phyloP scores from a whole-genome alignment of 1,140 invertebrate species.

The Teleopsis dalmanni region DNA sequence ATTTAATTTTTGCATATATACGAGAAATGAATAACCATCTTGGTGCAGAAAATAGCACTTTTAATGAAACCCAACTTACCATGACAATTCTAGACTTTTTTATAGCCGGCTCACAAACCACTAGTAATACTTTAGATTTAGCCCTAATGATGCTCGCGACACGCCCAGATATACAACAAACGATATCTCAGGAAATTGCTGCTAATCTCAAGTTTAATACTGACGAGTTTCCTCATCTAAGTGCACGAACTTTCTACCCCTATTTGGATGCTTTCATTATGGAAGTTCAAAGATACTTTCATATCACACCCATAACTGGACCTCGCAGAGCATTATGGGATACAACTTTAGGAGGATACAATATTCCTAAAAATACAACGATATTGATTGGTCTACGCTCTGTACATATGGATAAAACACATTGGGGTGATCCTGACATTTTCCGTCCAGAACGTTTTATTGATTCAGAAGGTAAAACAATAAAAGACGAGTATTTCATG shows the following conservation, averaged over 20 bases:
- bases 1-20: slow-evolving; percentile 69
- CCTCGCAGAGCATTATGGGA: slow-evolving; percentile 56
- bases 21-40: slow-evolving; percentile 53
- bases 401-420: slow-evolving; percentile 54
- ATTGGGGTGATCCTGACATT: slow-evolving; percentile 59
- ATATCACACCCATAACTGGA: slow-evolving; percentile 58
- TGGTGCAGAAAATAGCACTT: slow-evolving; percentile 41
- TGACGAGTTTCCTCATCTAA: slow-evolving; percentile 32
- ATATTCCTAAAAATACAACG: slow-evolving; percentile 58
- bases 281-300: slow-evolving; percentile 57
- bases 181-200: slow-evolving; percentile 59
- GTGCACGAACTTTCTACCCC: slow-evolving; percentile 48
- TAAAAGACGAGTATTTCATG: slow-evolving; percentile 48
- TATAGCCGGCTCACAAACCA: slow-evolving; percentile 65
- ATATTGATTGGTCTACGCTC: slow-evolving; percentile 57
- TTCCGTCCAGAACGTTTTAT: slow-evolving; percentile 69
- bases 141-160: slow-evolving; percentile 60
- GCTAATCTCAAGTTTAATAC: slow-evolving; percentile 19
- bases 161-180: slow-evolving; percentile 58
- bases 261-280: slow-evolving; percentile 58
- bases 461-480: slow-evolving; percentile 33
- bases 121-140: slow-evolving; percentile 63
- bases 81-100: slow-evolving; percentile 65
- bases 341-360: slow-evolving; percentile 54
- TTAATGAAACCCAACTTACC: slow-evolving; percentile 60